These are phyloP conservation scores for Lineus longissimus DNA, from an alignment of 1,140 invertebrate species.

Conservation along the genomic window DNA sequence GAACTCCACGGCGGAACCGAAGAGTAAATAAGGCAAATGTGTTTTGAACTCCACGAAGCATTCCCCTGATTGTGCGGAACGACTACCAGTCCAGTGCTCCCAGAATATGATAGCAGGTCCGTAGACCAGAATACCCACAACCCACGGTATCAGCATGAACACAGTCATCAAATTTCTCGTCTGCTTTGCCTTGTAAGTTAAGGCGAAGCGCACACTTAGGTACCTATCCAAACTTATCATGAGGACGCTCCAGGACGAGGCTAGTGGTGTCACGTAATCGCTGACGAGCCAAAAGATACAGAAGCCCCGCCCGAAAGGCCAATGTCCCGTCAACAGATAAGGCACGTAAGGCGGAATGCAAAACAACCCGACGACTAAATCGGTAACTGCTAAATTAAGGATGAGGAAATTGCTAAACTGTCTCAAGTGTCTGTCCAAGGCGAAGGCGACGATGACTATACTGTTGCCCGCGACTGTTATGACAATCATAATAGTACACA, in stretches of 20 bases:
- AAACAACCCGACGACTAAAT: slow-evolving; percentile 21
- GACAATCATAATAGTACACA: slow-evolving; percentile 12
- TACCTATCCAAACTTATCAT: slow-evolving; percentile 24
- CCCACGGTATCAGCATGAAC: slow-evolving; percentile 20
- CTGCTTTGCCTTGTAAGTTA: slow-evolving; percentile 5
- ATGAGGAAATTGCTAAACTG: slow-evolving; percentile 24
- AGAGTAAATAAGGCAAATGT: slow-evolving; percentile 16
- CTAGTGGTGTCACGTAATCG: slow-evolving; percentile 21
- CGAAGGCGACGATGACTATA: slow-evolving; percentile 22
- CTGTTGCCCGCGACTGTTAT: slow-evolving; percentile 20
- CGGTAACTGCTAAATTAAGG: slow-evolving; percentile 23
- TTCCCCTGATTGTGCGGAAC: slow-evolving; percentile 10
- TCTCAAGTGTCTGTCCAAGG: slow-evolving; percentile 15
- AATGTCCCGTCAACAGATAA: slow-evolving; percentile 7
- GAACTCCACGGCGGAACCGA: slow-evolving; percentile 20
- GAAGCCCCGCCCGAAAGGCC: slow-evolving; percentile 12
- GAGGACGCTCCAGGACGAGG: slow-evolving; percentile 22
- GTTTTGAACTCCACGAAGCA: slow-evolving; percentile 20
- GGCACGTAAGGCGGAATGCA: slow-evolving; percentile 7
- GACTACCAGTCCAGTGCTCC: slow-evolving; percentile 12
- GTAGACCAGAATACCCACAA: slow-evolving; percentile 18
- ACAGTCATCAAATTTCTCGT: slow-evolving; percentile 1
- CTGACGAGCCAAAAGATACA: slow-evolving; percentile 19
- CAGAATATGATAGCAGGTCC: slow-evolving; percentile 22
- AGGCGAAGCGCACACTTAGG: background rate